phyloP scores from a whole-genome alignment of 1,140 invertebrate genomes.

The Plectus sambesii region DNA sequence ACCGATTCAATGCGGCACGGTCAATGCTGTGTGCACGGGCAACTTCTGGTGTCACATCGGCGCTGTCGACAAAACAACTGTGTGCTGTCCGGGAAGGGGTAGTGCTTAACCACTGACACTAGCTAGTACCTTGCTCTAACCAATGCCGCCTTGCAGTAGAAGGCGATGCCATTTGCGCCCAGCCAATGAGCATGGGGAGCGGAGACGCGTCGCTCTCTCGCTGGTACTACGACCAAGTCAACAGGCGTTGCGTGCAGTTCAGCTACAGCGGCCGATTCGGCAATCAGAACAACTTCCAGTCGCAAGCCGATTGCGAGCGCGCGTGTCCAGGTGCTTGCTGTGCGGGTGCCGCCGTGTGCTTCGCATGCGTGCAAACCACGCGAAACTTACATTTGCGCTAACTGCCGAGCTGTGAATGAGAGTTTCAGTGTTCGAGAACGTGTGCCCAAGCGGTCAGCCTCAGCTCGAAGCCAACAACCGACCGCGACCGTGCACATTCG shows the following conservation, averaged over 20 bases:
- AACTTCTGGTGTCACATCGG: slow-evolving; percentile 41
- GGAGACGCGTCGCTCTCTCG: slow-evolving; percentile 23
- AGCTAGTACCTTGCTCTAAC: background rate
- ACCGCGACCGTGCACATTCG: slow-evolving; percentile 33
- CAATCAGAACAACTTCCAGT: slow-evolving; percentile 37
- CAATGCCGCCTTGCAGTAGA: slow-evolving; percentile 12
- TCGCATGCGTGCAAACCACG: slow-evolving; percentile 6
- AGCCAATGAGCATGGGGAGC: slow-evolving; percentile 26
- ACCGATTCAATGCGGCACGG: slow-evolving; percentile 31
- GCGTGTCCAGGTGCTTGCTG: slow-evolving; percentile 24
- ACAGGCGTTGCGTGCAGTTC: slow-evolving; percentile 25
- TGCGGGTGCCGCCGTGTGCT: background rate
- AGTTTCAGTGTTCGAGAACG: slow-evolving; percentile 28
- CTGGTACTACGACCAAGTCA: slow-evolving; percentile 27
- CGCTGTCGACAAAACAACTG: slow-evolving; percentile 31
- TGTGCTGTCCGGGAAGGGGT: slow-evolving; percentile 40
- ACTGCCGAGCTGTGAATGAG: slow-evolving; percentile 7
- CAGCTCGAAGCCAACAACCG: slow-evolving; percentile 13
- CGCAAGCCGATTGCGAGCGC: slow-evolving; percentile 22
- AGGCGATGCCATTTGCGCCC: slow-evolving; percentile 21
- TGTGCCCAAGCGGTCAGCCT: slow-evolving; percentile 29
- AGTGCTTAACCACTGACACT: background rate
- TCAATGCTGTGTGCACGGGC: slow-evolving; percentile 25
- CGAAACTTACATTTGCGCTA: background rate
- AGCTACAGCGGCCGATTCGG: slow-evolving; percentile 28